These are phyloP conservation scores for Rhynchomys soricoides DNA, from an alignment of 2,113 vertebrate genomes.

Conservation along the genomic window DNA sequence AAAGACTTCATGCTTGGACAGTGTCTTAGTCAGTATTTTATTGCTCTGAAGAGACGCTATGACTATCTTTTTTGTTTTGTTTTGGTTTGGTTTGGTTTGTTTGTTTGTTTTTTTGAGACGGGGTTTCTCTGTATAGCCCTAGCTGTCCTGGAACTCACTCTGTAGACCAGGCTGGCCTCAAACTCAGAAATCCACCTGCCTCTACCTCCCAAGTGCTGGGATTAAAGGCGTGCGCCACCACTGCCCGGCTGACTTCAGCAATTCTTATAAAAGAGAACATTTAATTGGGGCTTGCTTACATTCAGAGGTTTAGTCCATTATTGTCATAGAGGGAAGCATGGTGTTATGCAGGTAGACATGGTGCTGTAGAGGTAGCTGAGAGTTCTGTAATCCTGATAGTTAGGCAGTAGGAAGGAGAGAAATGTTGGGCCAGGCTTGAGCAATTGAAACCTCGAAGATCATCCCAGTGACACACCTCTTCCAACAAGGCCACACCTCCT, in stretches of 20 bases:
- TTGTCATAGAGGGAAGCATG: not conserved
- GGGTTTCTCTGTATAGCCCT: too few relatives aligned
- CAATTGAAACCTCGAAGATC: not conserved
- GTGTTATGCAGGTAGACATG: not conserved
- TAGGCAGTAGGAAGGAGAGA: not conserved
- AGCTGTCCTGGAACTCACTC: too few relatives aligned
- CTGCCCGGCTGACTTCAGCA: too few relatives aligned
- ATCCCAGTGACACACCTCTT: not conserved
- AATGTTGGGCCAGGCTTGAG: not conserved
- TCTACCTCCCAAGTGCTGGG: too few relatives aligned
- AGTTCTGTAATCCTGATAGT: not conserved
- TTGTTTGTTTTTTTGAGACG: too few relatives aligned
- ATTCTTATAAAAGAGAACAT: not conserved
- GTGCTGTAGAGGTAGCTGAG: not conserved
- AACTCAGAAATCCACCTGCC: too few relatives aligned
- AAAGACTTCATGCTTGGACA: not conserved
- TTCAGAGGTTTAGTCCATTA: not conserved
- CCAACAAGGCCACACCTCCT: not conserved
- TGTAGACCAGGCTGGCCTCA: too few relatives aligned
- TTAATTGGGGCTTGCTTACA: not conserved
- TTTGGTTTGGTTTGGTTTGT: too few relatives aligned
- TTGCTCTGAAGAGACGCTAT: not conserved
- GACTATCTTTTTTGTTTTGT: too few relatives aligned
- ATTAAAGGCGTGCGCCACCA: too few relatives aligned
- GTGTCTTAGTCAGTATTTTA: not conserved